Evolutionary conservation across 2,888 invertebrate species (phyloP).

Genomic region (Thelaira solivaga): DNA sequence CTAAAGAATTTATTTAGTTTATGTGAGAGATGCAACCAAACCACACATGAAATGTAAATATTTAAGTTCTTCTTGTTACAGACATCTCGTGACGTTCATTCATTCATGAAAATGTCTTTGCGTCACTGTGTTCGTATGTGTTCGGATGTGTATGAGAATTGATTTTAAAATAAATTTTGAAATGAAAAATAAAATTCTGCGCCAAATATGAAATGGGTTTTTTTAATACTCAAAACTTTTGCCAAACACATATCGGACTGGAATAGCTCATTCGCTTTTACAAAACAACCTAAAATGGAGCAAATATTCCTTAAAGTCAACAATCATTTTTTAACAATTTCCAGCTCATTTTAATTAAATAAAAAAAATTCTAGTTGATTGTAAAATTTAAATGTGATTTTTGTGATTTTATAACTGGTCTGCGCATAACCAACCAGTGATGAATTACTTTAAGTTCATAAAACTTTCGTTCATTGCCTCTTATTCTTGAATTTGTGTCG

Average conservation of each 20-base stretch:
- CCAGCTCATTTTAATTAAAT: too few relatives aligned
- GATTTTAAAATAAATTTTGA: conserved; percentile 36
- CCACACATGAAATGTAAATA: conserved; percentile 7
- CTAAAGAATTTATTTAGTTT: background rate
- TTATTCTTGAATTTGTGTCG: background rate
- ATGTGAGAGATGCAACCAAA: background rate
- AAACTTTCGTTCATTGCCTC: conserved; percentile 51
- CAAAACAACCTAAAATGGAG: too few relatives aligned
- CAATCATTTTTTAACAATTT: too few relatives aligned
- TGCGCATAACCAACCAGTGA: too few relatives aligned
- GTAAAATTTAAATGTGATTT: too few relatives aligned
- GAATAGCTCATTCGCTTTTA: too few relatives aligned
- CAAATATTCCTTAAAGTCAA: too few relatives aligned
- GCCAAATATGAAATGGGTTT: background rate
- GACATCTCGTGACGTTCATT: conserved; percentile 46
- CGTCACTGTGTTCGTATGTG: background rate
- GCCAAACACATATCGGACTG: too few relatives aligned
- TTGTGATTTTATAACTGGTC: too few relatives aligned
- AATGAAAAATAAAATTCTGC: conserved; percentile 9
- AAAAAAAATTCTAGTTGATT: too few relatives aligned
- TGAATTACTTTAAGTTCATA: conserved; percentile 29
- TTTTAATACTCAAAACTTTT: too few relatives aligned
- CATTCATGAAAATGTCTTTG: conserved; percentile 54
- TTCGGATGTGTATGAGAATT: background rate
- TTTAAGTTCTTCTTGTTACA: background rate